Evolutionary conservation across 2,888 invertebrate species (phyloP).

Genomic region (Epirrita christyi): DNA sequence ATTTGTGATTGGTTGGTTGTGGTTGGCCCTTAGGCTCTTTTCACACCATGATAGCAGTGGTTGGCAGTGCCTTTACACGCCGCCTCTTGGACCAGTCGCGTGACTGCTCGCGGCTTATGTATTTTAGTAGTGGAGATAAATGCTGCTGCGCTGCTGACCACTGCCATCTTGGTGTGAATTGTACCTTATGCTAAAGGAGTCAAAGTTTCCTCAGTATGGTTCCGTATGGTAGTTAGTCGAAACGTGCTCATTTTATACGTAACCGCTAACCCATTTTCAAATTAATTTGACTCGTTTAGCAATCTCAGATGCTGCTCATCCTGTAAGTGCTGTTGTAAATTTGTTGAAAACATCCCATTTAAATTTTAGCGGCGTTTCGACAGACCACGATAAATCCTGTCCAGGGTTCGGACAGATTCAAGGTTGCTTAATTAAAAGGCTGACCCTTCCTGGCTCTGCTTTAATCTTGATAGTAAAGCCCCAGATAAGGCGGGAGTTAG

Average conservation of each 20-base stretch:
- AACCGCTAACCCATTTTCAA: constrained; percentile 6
- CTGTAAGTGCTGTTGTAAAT: constrained; percentile 20
- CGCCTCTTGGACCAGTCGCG: too few species aligned
- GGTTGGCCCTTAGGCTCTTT: too few species aligned
- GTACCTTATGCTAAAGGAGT: too few species aligned
- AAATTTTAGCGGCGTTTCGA: constrained; percentile 46
- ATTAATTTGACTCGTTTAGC: constrained; percentile 10
- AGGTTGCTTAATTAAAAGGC: constrained; percentile 67
- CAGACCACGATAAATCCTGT: constrained; percentile 60
- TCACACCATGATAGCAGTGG: too few species aligned
- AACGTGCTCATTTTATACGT: background rate
- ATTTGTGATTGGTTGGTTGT: too few species aligned
- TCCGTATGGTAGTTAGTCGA: background rate
- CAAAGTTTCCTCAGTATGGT: background rate
- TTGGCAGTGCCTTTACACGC: too few species aligned
- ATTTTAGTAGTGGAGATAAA: too few species aligned
- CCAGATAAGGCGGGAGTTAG: constrained; percentile 18
- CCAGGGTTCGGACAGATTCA: constrained; percentile 48
- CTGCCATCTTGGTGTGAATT: too few species aligned
- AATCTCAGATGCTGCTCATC: constrained; percentile 14
- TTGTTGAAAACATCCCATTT: constrained; percentile 31
- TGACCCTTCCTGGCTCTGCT: constrained; percentile 60
- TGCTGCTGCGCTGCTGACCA: too few species aligned
- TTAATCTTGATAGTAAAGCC: constrained; percentile 61
- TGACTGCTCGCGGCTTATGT: too few species aligned